phyloP scores from a whole-genome alignment of 2,888 invertebrate species.

The Quadroppia sp. region DNA sequence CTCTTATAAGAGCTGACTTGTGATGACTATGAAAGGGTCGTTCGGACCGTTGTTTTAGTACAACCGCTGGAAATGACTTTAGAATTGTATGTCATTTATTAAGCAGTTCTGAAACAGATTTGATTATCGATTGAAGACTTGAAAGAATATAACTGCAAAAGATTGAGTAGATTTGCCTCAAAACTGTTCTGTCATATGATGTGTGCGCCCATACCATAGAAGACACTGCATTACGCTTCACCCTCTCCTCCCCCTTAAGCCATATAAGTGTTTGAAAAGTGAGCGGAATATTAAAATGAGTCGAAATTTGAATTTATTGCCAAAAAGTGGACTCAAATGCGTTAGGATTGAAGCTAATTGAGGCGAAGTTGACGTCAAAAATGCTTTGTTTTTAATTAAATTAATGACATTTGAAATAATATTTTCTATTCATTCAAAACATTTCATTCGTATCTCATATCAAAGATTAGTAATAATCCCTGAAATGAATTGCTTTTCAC shows the following conservation, averaged over 20 bases:
- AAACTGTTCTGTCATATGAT: neutral
- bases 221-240: too few relatives aligned
- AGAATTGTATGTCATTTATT: slow-evolving; percentile 5
- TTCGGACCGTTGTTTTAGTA: neutral
- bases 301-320: neutral
- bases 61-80: neutral
- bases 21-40: too few relatives aligned
- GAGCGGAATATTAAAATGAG: neutral
- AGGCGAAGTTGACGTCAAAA: neutral
- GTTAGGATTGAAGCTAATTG: neutral
- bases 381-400: too few relatives aligned
- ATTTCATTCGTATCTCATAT: neutral
- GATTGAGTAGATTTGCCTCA: neutral
- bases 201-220: too few relatives aligned
- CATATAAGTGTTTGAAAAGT: neutral
- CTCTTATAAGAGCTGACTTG: too few relatives aligned
- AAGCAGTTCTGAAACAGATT: neutral
- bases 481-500: neutral
- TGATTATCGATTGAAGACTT: slow-evolving; percentile 1
- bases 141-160: neutral
- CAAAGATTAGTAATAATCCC: neutral
- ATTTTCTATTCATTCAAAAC: too few relatives aligned
- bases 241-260: neutral
- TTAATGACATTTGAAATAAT: too few relatives aligned
- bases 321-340: neutral